Base-by-base conservation (phyloP, 2,888 invertebrate species). In the Anaspis maculata region DNA sequence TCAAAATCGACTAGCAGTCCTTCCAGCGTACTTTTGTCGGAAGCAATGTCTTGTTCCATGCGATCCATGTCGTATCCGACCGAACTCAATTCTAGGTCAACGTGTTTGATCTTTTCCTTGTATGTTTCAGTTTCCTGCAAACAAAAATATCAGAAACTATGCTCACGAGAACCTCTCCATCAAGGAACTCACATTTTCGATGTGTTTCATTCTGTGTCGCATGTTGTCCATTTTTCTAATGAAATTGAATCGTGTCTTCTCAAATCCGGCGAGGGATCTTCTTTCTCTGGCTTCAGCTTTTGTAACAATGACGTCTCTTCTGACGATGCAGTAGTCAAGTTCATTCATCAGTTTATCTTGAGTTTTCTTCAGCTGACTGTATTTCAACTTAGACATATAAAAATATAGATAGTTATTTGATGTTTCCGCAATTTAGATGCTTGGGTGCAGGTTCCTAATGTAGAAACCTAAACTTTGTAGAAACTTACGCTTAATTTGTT, bases 241-340 rank as follows among this genome's bases (percentile, higher is more conserved):
- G 32, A 73, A 67, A 33, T 72, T 64, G 7, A 72, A 60, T 32
- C 70, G 66, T 7, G 68, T 68, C 38, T 64, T 62, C 22, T 63
- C 68, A 19, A 64, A 65, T 3, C 49, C 52, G 9, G 46, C 52
- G 34, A 54, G 54, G 10, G 66, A 60, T 43, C 58, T 61, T 41
- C 72, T 73, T 42, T 76, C 72, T 34, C 70, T 69, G 1, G 73
- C 71, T 37, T 73, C 69, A 1, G 77, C 74, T 16, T 62, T 62
- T 16, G 73, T 71, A 29, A 77, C 69, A 36, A 83, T 79, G 25
- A 73, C 68, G 41, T 80, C 80, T 25, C 82, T 67, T 45, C 78
- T 70, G 23, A 71, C 66, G 3, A 83, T 70, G 45, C 78, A 77
- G 46, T 74, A 69, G 42, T 81, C 77, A 59, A 80, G 66, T 51